phyloP scores from a whole-genome alignment of 1,140 invertebrate species.

The Drosophila carrolli region DNA sequence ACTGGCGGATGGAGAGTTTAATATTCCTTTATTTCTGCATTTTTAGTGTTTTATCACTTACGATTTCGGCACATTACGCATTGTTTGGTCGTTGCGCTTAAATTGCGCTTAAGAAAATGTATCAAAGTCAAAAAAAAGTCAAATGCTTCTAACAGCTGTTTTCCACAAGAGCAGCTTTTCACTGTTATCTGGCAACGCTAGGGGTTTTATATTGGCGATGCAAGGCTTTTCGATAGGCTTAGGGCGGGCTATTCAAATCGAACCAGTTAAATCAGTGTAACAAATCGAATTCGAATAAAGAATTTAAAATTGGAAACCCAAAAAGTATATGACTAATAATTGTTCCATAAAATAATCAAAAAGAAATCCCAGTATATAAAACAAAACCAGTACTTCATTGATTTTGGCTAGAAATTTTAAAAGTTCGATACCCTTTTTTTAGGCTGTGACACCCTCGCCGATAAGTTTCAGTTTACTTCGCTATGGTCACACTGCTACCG shows the following conservation, averaged over 20 bases:
- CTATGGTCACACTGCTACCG: conserved; percentile 20
- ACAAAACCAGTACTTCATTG: no score
- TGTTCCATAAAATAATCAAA: no score
- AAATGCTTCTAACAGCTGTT: conserved; percentile 51
- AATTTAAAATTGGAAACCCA: no score
- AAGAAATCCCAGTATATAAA: no score
- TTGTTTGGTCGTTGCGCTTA: conserved; percentile 38
- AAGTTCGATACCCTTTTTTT: background rate
- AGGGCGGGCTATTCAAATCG: background rate
- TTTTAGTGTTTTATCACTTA: conserved; percentile 27
- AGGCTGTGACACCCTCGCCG: background rate
- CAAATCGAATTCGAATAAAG: no score
- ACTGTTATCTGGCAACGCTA: background rate
- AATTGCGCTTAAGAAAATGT: conserved; percentile 54
- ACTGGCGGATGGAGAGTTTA: conserved; percentile 21
- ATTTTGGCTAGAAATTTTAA: background rate
- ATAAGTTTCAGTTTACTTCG: background rate
- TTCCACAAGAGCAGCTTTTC: conserved; percentile 8
- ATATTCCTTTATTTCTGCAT: background rate
- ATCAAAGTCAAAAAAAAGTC: conserved; percentile 76
- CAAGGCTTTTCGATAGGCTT: background rate
- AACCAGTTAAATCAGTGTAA: no score
- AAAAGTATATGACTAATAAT: no score
- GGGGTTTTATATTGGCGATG: background rate
- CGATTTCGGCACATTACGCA: conserved; percentile 81